phyloP scores from a whole-genome alignment of 2,113 vertebrate species.

The Albula goreensis region DNA sequence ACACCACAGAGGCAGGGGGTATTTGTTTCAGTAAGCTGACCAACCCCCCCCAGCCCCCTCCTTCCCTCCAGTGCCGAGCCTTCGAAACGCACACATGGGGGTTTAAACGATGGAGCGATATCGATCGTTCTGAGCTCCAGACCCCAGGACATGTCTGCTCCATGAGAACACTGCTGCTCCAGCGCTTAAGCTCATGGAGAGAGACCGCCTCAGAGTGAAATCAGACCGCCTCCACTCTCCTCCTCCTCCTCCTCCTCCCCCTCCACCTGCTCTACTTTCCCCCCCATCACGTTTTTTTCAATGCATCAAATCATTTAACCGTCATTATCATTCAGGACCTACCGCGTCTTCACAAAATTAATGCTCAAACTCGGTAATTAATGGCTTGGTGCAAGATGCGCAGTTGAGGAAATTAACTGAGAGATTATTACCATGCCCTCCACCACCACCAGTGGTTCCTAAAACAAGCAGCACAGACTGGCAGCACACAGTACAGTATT shows the following conservation, averaged over 20 bases:
- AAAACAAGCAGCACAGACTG: background rate
- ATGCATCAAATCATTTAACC: slow-evolving; percentile 35
- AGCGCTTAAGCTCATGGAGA: slow-evolving; percentile 26
- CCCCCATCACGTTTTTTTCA: slow-evolving; percentile 14
- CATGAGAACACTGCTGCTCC: slow-evolving; percentile 1
- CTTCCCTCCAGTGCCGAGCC: background rate
- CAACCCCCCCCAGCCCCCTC: background rate
- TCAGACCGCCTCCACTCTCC: slow-evolving; percentile 13
- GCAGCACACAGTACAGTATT: background rate
- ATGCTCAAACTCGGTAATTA: background rate
- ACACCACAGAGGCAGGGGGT: background rate
- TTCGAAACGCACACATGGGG: slow-evolving; percentile 24
- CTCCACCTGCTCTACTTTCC: slow-evolving; percentile 1
- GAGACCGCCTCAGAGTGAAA: slow-evolving; percentile 31
- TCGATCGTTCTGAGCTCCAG: slow-evolving; percentile 43
- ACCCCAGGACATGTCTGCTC: slow-evolving; percentile 38
- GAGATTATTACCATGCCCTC: slow-evolving; percentile 6
- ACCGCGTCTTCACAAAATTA: slow-evolving; percentile 8
- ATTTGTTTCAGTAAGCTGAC: slow-evolving; percentile 1
- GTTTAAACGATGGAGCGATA: slow-evolving; percentile 33
- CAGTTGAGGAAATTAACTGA: slow-evolving; percentile 6
- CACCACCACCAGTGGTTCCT: background rate
- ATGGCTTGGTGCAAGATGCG: background rate
- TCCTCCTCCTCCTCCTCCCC: slow-evolving; percentile 2
- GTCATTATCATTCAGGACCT: slow-evolving; percentile 34